Evolutionary conservation across 1,140 invertebrate species (phyloP), one percentile per base, ranked within the genome.

Genomic region (Homalodisca vitripennis): DNA sequence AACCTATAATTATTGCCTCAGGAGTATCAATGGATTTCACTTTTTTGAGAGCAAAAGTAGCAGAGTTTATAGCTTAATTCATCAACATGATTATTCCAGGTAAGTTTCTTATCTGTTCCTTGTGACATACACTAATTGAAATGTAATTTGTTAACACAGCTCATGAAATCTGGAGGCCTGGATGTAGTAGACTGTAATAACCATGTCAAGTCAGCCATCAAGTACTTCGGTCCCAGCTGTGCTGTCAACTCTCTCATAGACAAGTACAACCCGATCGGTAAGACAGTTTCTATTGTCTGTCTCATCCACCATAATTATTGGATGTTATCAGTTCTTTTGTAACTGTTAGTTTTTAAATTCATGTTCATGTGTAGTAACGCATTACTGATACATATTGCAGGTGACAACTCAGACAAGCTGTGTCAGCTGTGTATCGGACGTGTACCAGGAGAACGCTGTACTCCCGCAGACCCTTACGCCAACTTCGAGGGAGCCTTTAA

Each of bases 111-210:
- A n/a, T n/a, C n/a, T n/a, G n/a, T n/a, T n/a, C n/a, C n/a, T n/a
- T n/a, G n/a, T n/a, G n/a, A n/a, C n/a, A n/a, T n/a, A n/a, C n/a
- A n/a, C n/a, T n/a, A n/a, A n/a, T n/a, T n/a, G n/a, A n/a, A n/a
- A n/a, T n/a, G n/a, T n/a, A n/a, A n/a, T n/a, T n/a, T n/a, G n/a
- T n/a, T n/a, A n/a, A n/a, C n/a, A n/a, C n/a, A n/a, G n/a, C n/a
- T n/a, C n/a, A n/a, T n/a, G n/a, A n/a, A n/a, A n/a, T n/a, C n/a
- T n/a, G n/a, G 90, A 27, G 88, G 87, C 32, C 85, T 95, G 81
- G 88, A 92, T 77, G 85, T 95, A 41, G 87, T 92, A 30, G 93
- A 95, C 78, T 99, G 97, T 76, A 98, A 99, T 75, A 98, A 98
- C 81, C 92, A 98, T 78, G 93, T 98, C 0, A 97, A 98, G 80